These are phyloP conservation scores for Peromyscus leucopus DNA, from an alignment of 2,113 vertebrate genomes.

Conservation along the genomic window DNA sequence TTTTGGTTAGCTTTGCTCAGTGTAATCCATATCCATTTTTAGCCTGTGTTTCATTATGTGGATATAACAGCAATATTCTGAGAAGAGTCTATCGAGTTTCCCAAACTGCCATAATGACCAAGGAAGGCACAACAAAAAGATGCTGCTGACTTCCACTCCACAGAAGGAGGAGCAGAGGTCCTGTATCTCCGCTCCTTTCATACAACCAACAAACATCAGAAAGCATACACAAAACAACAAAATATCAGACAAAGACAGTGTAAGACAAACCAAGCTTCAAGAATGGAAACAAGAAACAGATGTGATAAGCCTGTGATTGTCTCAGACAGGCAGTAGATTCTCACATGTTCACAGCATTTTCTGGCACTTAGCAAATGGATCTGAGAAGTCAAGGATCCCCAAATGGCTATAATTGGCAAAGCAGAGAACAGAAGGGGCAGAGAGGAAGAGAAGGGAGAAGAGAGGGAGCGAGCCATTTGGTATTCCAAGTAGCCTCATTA, in stretches of 20 bases:
- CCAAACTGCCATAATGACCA: not conserved
- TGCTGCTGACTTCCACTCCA: not conserved
- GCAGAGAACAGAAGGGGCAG: not conserved
- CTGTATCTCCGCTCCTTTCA: not conserved
- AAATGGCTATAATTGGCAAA: not conserved
- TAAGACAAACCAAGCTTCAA: not conserved
- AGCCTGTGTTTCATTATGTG: not conserved
- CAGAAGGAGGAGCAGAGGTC: not conserved
- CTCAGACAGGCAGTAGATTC: not conserved
- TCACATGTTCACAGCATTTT: not conserved
- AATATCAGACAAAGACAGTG: not conserved
- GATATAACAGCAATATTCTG: constrained; percentile 1
- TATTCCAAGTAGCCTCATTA: not conserved
- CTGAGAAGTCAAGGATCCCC: not conserved
- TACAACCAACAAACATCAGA: not conserved
- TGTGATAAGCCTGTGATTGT: not conserved
- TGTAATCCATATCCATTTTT: not conserved
- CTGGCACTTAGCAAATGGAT: not conserved
- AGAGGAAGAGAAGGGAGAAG: not conserved
- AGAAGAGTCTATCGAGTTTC: not conserved
- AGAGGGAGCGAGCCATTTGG: not conserved
- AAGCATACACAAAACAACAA: not conserved
- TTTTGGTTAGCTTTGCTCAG: constrained; percentile 4
- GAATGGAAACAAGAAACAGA: not conserved
- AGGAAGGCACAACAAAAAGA: constrained; percentile 20